A percentile compares a stretch with the other conserved stretches of the same genome.
Conservation (phyloP, 2,888 invertebrate species). For the Cyclophora albipunctata region DNA sequence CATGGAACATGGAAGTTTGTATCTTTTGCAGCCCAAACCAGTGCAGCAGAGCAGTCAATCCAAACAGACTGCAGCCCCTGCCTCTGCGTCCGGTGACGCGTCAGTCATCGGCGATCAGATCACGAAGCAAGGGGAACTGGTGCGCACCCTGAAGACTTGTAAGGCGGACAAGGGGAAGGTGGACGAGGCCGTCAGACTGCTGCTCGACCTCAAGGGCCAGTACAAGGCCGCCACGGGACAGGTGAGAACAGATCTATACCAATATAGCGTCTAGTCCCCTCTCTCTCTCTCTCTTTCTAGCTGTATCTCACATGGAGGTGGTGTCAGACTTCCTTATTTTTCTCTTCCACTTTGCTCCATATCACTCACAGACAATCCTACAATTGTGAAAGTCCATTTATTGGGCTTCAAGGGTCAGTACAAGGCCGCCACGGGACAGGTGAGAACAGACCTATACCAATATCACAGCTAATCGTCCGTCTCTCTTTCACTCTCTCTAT, state of each 20-base stretch:
- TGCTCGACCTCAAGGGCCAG: conserved; percentile 82
- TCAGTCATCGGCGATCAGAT: conserved; percentile 51
- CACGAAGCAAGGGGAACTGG: conserved; percentile 77
- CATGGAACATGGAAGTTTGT: no score
- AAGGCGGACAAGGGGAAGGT: conserved; percentile 68
- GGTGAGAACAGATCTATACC: conserved; percentile 21
- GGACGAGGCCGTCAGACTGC: conserved; percentile 62
- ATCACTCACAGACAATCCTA: no score
- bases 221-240: conserved; percentile 77
- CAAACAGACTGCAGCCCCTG: conserved; percentile 28
- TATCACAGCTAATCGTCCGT: no score
- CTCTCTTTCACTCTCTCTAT: no score
- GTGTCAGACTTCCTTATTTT: no score
- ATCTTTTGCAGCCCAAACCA: conserved; percentile 44
- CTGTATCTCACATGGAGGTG: no score
- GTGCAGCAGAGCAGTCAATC: conserved; percentile 27
- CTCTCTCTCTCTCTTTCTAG: no score
- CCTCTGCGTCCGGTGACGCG: conserved; percentile 18
- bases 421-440: conserved; percentile 72
- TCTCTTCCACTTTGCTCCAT: no score
- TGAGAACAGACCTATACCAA: conserved; percentile 12
- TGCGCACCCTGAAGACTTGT: conserved; percentile 80
- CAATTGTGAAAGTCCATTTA: no score
- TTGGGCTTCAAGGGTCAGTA: conserved; percentile 83
- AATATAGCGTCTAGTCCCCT: conserved; percentile 32